Base-by-base conservation (phyloP, 2,113 vertebrate genomes). In the Dendropsophus ebraccatus region DNA sequence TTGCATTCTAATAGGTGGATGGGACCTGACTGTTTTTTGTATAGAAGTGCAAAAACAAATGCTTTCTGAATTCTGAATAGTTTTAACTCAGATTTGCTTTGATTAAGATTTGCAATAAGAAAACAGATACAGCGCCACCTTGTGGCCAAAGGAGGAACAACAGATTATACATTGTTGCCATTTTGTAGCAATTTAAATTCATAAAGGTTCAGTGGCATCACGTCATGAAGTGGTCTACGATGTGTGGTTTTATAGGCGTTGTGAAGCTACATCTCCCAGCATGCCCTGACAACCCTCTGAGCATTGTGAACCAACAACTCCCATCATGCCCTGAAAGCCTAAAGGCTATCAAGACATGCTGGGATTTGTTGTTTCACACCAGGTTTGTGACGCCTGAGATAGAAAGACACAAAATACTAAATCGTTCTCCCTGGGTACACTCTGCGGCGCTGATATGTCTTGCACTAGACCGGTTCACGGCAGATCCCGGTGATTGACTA, bases 401-500 rank as follows among this genome's bases (percentile, higher is more conserved):
- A 56, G 54, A 56, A 2, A 1, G 2, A 56, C 19, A 56, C 23
- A 13, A 56, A 28, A 28, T 28, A 49, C 10, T 4, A 10, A 47
- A 10, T 47, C 45, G 4, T 10, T 58, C 56, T 58, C 56, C 23
- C 19, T 58, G 58, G 58, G n/a, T 60, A 25, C 5, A 62, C 5
- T 1, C 30, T 7, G 67, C 67, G 21, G 67, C 30, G 16, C 32
- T 37, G 13, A 17, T 9, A 28, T 23, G 5, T 14, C n/a, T 21
- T 30, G 56, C 77, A 25, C 21, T 16, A 62, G 56, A 12, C 47
- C 50, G 32, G 50, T n/a, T 32, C 3, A 25, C 28, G 10, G 75
- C 77, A 80, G 54, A 60, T 60, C 50, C 13, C 13, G 52, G 32
- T 72, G 50, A 83, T 72, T 72, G 82, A 83, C 82, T 52, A 45